These are phyloP conservation scores for Psephotus haematonotus DNA, from an alignment of 2,113 vertebrate genomes.

Conservation along the genomic window DNA sequence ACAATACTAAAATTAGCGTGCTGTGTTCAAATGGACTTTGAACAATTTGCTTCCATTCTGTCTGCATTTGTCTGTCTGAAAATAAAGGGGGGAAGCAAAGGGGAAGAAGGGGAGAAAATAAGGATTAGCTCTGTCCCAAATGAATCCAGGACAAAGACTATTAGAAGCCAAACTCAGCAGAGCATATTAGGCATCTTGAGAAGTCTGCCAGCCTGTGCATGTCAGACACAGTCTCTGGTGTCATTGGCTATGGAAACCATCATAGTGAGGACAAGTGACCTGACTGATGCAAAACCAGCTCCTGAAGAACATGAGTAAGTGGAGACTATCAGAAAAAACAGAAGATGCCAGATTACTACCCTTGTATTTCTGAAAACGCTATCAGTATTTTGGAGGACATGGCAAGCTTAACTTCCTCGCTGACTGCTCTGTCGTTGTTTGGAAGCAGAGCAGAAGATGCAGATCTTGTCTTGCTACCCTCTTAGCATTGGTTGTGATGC, in stretches of 20 bases:
- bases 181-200: not conserved
- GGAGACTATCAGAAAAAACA: not conserved
- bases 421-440: not conserved
- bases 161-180: not conserved
- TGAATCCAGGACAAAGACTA: not conserved
- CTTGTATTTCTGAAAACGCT: not conserved
- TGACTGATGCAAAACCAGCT: not conserved
- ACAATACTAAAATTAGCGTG: slow-evolving; percentile 20
- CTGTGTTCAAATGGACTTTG: not conserved
- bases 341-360: fast-evolving
- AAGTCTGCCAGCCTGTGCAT: not conserved
- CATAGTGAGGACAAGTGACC: not conserved
- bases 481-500: not conserved
- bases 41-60: not conserved
- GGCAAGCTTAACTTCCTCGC: not conserved
- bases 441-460: not conserved
- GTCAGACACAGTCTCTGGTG: not conserved
- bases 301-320: not conserved
- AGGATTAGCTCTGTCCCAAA: not conserved
- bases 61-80: not conserved
- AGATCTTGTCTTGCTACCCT: not conserved
- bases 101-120: not conserved
- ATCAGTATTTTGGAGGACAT: not conserved
- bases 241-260: not conserved
- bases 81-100: not conserved